Conservation (phyloP, 2,797 vertebrate species). For the Esox lucius region DNA sequence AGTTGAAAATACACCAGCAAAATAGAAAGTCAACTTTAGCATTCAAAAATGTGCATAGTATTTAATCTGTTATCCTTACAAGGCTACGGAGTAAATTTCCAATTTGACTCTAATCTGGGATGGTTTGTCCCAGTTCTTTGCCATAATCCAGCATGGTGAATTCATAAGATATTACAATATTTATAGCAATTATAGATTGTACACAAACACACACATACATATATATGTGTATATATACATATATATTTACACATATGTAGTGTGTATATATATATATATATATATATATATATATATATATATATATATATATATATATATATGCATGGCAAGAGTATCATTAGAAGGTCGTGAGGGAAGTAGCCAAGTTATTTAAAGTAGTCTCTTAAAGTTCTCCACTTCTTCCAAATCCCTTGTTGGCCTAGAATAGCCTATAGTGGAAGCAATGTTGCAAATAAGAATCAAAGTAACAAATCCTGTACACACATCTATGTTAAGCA, state of each 20-base stretch:
- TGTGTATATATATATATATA: too few species aligned
- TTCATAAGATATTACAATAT: constrained; percentile 35
- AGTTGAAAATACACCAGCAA: constrained; percentile 16
- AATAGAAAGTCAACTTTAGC: constrained; percentile 13
- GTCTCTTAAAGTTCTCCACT: background rate
- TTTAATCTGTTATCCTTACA: constrained; percentile 33
- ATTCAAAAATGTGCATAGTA: constrained; percentile 6
- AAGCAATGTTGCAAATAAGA: background rate
- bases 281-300: too few species aligned
- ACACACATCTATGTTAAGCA: background rate
- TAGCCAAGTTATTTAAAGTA: constrained; percentile 13
- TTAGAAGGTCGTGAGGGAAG: constrained; percentile 18
- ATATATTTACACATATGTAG: too few species aligned
- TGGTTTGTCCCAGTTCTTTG: constrained; percentile 34
- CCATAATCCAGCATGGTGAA: constrained; percentile 42
- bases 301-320: background rate
- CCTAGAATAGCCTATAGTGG: background rate
- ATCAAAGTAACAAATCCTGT: background rate
- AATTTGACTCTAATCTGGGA: constrained; percentile 30
- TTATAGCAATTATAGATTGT: constrained; percentile 31
- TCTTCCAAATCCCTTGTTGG: background rate
- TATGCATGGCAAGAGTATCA: constrained; percentile 12
- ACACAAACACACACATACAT: background rate
- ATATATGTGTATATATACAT: too few species aligned
- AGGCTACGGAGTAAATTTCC: constrained; percentile 21